Conservation (phyloP, 2,888 invertebrate species). For the Chrysopilus asiliformis region DNA sequence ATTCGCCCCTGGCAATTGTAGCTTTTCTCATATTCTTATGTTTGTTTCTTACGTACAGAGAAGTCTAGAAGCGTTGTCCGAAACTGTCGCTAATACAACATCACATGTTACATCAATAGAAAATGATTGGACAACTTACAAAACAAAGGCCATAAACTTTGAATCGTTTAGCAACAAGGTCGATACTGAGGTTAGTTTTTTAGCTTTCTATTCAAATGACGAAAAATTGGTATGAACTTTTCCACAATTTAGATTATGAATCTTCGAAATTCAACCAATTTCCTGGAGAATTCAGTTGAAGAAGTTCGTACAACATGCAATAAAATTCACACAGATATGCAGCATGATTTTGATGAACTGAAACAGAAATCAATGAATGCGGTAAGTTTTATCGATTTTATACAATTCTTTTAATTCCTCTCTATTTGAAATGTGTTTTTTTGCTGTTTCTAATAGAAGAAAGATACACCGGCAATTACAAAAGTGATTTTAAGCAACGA, state of each 20-base stretch:
- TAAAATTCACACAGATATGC: slow-evolving; percentile 4
- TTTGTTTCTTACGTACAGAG: slow-evolving; percentile 18
- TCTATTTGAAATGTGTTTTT: too few relatives aligned
- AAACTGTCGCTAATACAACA: slow-evolving; percentile 28
- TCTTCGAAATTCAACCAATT: slow-evolving; percentile 6
- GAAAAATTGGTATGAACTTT: neutral
- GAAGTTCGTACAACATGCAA: slow-evolving; percentile 7
- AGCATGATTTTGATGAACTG: slow-evolving; percentile 4
- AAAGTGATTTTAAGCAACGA: too few relatives aligned
- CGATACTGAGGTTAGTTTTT: slow-evolving; percentile 23
- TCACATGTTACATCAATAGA: slow-evolving; percentile 31
- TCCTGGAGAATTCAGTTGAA: slow-evolving; percentile 5
- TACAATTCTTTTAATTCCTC: too few relatives aligned
- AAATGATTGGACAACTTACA: slow-evolving; percentile 28
- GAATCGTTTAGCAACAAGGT: slow-evolving; percentile 23
- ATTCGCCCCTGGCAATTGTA: too few relatives aligned
- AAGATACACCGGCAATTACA: too few relatives aligned
- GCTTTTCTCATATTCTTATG: too few relatives aligned
- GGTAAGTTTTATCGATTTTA: too few relatives aligned
- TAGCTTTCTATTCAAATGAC: neutral
- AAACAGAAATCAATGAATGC: too few relatives aligned
- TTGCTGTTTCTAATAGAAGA: too few relatives aligned
- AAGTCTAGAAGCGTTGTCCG: slow-evolving; percentile 26
- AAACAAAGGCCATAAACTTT: slow-evolving; percentile 21
- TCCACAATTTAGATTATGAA: slow-evolving; percentile 7